Evolutionary conservation across 1,140 invertebrate species (phyloP).

Genomic region (Tetramorium parvispinum): DNA sequence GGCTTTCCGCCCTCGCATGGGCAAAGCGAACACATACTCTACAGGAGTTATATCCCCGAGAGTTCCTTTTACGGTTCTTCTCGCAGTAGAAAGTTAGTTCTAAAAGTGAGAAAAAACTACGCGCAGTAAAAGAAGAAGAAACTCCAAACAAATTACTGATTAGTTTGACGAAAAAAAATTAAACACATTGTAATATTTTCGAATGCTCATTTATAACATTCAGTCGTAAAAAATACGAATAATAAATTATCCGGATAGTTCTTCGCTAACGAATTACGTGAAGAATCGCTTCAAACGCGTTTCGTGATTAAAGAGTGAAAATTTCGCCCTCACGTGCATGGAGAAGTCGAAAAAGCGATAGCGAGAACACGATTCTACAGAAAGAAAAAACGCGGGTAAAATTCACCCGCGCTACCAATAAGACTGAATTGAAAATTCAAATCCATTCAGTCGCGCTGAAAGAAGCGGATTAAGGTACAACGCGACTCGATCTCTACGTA

Average conservation of each 20-base stretch:
- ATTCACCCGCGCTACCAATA: constrained; percentile 5
- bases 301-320: not conserved
- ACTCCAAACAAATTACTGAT: not conserved
- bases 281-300: not conserved
- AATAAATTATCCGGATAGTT: not conserved
- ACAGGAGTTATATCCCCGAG: not conserved
- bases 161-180: not conserved
- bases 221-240: not conserved
- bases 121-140: not conserved
- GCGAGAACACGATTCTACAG: not conserved
- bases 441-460: constrained; percentile 35
- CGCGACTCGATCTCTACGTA: constrained; percentile 9
- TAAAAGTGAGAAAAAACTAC: constrained; percentile 15
- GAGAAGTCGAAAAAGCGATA: not conserved
- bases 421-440: constrained; percentile 56
- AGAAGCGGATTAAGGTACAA: constrained; percentile 48
- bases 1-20: not conserved
- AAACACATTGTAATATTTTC: not conserved
- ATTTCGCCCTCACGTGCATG: not conserved
- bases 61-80: constrained; percentile 29
- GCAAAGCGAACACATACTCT: constrained; percentile 45
- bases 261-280: not conserved
- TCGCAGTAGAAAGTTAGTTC: not conserved
- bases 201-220: not conserved
- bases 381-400: constrained; percentile 18